Evolutionary conservation across 2,797 vertebrate species (phyloP), one percentile per base, ranked within the genome.

Genomic region (Otolemur crassicaudatus): DNA sequence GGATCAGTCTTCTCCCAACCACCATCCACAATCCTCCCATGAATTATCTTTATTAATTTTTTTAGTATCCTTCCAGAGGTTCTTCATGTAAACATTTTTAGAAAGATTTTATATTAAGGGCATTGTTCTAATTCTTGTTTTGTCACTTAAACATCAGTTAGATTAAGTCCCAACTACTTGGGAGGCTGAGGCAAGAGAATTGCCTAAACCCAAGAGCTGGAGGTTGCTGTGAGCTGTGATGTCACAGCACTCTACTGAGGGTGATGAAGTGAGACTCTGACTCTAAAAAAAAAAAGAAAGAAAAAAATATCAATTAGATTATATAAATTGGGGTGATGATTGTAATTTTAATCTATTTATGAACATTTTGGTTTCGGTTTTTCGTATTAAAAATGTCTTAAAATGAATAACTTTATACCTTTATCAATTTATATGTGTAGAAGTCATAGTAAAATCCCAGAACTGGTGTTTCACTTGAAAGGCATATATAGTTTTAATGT

Each of bases 321-420:
- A 58, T 49, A 91, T 70, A 91, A 86, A 81, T 37, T 53, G 7
- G 2, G n/a, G 31, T 5, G 1, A 7, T n/a, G 34, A 4, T 77
- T 22, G 73, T 56, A 89, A 65, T 34, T 94, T 90, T 61, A 83
- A 46, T 31, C 83, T 88, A 86, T 31, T 65, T 49, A 83, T 87
- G 20, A 83, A 65, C 22, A 43, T 34, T 83, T 89, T 90, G 0
- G 19, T 90, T 85, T 5, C 0, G 23, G 16, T 22, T 88, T 31
- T 76, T 73, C 12, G 40, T 94, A 31, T n/a, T 58, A 40, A 22
- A 29, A 46, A 63, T 60, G 0, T 31, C 37, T 81, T 77, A 58
- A 72, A 72, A 80, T 94, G 10, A 31, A 25, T 58, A 90, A 69
- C 19, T 86, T 37, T 53, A 16, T 67, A 22, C 3, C 60, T 76